Percentiles rank a stretch among this genome's conserved stretches.
Evolutionary conservation across 1,140 invertebrate genomes (phyloP).

Genomic region (Semibalanus balanoides): DNA sequence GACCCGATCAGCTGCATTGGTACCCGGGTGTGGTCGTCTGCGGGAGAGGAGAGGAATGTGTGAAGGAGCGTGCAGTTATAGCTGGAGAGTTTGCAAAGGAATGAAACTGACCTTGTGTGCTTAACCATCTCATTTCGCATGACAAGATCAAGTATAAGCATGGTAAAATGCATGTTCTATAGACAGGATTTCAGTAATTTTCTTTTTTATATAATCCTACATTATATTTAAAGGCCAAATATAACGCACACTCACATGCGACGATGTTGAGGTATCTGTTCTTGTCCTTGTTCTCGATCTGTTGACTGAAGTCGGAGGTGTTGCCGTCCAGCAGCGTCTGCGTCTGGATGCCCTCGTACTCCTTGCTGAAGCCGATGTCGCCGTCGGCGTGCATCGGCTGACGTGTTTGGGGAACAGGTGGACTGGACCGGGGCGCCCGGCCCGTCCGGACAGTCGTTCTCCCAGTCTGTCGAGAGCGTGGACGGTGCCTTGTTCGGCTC

Average conservation of each 20-base stretch:
- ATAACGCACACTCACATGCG: conserved; percentile 23
- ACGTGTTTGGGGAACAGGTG: conserved; percentile 62
- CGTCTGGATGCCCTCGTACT: conserved; percentile 71
- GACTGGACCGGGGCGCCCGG: conserved; percentile 51
- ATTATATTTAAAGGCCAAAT: too few relatives aligned
- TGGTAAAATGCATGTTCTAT: too few relatives aligned
- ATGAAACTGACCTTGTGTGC: too few relatives aligned
- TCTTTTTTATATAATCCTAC: too few relatives aligned
- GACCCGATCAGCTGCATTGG: conserved; percentile 57
- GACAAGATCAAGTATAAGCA: too few relatives aligned
- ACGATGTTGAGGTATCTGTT: conserved; percentile 92
- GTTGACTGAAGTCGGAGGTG: conserved; percentile 71
- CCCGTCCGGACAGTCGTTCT: conserved; percentile 22
- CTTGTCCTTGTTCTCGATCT: conserved; percentile 79
- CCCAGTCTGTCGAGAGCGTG: conserved; percentile 35
- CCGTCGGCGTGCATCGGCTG: conserved; percentile 63
- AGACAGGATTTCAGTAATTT: too few relatives aligned
- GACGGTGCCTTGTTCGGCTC: conserved; percentile 47
- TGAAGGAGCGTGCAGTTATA: too few relatives aligned
- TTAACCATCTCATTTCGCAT: too few relatives aligned
- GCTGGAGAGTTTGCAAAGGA: too few relatives aligned
- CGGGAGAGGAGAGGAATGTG: conserved; percentile 27
- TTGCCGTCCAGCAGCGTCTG: conserved; percentile 42
- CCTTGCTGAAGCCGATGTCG: conserved; percentile 75
- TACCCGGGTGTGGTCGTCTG: conserved; percentile 88